These are phyloP conservation scores for Apogon hyalosoma DNA, from an alignment of 2,797 vertebrate genomes.

Conservation along the genomic window DNA sequence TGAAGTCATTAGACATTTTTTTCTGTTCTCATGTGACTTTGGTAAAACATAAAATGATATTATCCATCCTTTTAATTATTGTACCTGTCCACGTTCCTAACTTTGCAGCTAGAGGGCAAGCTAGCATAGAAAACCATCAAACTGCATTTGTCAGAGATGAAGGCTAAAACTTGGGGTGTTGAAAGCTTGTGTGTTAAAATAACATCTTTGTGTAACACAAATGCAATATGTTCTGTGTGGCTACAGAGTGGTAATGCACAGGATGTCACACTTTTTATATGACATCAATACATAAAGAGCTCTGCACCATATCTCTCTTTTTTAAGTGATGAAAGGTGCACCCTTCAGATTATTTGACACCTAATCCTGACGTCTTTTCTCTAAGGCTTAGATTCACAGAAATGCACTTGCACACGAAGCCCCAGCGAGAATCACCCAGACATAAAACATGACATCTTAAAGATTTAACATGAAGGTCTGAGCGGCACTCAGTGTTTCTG, in stretches of 20 bases:
- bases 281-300: not conserved
- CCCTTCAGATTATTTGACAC: conserved; percentile 29
- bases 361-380: conserved; percentile 24
- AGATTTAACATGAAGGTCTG: conserved; percentile 59
- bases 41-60: conserved; percentile 20
- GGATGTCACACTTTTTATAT: not conserved
- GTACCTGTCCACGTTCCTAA: conserved; percentile 28
- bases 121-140: conserved; percentile 50
- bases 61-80: conserved; percentile 41
- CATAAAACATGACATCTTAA: conserved; percentile 61
- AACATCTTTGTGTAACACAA: conserved; percentile 12
- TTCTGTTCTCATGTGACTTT: not conserved
- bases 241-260: not conserved
- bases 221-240: not conserved
- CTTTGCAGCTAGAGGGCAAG: conserved; percentile 71
- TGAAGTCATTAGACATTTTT: conserved; percentile 26
- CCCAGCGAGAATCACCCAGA: conserved; percentile 18
- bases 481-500: conserved; percentile 36
- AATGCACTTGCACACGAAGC: conserved; percentile 13
- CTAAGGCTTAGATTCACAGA: conserved; percentile 21
- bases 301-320: not conserved
- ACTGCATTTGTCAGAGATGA: conserved; percentile 9
- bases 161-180: conserved; percentile 16
- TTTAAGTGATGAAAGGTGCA: conserved; percentile 22
- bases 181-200: conserved; percentile 13